These are phyloP conservation scores for Nomada fabriciana DNA, from an alignment of 2,888 invertebrate species.

Conservation along the genomic window DNA sequence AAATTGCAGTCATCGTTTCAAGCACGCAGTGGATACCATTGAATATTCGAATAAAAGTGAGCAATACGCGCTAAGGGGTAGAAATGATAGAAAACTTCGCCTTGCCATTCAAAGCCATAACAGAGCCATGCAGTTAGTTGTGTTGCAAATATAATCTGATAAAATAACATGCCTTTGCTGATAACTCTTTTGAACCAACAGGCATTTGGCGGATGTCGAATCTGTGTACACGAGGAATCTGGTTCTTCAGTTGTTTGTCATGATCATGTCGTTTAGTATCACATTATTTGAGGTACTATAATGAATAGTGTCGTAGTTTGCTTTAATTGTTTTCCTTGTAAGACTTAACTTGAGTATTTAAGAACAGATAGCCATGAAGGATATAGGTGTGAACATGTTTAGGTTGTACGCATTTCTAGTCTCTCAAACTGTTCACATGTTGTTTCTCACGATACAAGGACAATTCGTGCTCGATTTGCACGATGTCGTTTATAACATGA, in stretches of 20 bases:
- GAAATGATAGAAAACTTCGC: too few species aligned
- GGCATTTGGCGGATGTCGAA: conserved; percentile 1
- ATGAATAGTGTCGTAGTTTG: too few species aligned
- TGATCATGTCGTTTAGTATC: neutral
- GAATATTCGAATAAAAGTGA: neutral
- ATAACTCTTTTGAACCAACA: neutral
- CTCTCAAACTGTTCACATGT: conserved; percentile 4
- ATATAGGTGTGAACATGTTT: too few species aligned
- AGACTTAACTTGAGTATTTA: too few species aligned
- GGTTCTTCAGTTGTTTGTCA: conserved; percentile 1
- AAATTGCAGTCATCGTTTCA: conserved; percentile 9
- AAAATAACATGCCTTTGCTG: too few species aligned
- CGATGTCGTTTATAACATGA: neutral
- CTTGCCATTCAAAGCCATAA: too few species aligned
- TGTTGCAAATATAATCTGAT: too few species aligned
- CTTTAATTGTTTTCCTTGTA: too few species aligned
- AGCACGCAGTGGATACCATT: neutral
- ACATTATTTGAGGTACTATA: conserved; percentile 3
- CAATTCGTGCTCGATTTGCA: conserved; percentile 6
- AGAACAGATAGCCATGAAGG: too few species aligned
- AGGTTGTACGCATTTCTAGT: neutral
- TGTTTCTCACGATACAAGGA: conserved; percentile 16
- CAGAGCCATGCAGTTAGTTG: too few species aligned
- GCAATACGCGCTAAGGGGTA: too few species aligned
- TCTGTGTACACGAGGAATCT: neutral